Conservation (phyloP, 2,888 invertebrate species). For the Ormyrus rosae region DNA sequence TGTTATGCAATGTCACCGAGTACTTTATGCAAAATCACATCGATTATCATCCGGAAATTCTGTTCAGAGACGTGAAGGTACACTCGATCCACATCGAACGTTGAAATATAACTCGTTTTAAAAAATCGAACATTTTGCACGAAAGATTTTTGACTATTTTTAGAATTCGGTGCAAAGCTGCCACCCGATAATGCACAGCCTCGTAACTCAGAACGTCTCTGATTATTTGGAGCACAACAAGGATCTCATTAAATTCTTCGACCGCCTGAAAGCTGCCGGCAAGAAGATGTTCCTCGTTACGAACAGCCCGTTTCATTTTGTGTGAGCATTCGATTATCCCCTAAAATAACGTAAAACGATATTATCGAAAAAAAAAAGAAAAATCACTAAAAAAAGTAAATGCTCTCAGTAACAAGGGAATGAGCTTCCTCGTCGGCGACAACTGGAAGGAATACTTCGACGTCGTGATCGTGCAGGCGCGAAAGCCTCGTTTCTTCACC, state of each 20-base stretch:
- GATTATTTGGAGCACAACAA: slow-evolving; percentile 88
- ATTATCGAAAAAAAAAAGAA: too few relatives aligned
- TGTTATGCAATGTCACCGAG: slow-evolving; percentile 95
- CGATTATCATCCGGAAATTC: slow-evolving; percentile 95
- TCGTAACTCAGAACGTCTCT: slow-evolving; percentile 88
- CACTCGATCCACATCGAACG: not conserved
- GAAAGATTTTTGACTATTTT: not conserved
- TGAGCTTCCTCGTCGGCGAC: slow-evolving; percentile 90
- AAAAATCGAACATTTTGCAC: not conserved
- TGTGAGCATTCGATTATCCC: slow-evolving; percentile 77
- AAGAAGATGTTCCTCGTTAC: slow-evolving; percentile 97
- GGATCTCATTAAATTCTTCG: slow-evolving; percentile 85
- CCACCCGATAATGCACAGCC: slow-evolving; percentile 92
- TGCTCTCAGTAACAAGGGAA: slow-evolving; percentile 87
- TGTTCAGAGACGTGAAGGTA: slow-evolving; percentile 95
- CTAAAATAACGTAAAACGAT: too few relatives aligned
- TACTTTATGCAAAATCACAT: slow-evolving; percentile 93
- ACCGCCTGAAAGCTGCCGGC: slow-evolving; percentile 83
- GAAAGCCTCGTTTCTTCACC: slow-evolving; percentile 97
- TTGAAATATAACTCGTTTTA: too few relatives aligned
- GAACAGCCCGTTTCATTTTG: slow-evolving; percentile 97
- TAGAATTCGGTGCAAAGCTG: slow-evolving; percentile 92
- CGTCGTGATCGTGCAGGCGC: slow-evolving; percentile 94
- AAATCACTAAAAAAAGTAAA: too few relatives aligned
- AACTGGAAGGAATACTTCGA: slow-evolving; percentile 96